A percentile compares a stretch with the other conserved stretches of the same genome.
Evolutionary conservation across 2,888 invertebrate species (phyloP).

Genomic region (Phymatocera aterrima): DNA sequence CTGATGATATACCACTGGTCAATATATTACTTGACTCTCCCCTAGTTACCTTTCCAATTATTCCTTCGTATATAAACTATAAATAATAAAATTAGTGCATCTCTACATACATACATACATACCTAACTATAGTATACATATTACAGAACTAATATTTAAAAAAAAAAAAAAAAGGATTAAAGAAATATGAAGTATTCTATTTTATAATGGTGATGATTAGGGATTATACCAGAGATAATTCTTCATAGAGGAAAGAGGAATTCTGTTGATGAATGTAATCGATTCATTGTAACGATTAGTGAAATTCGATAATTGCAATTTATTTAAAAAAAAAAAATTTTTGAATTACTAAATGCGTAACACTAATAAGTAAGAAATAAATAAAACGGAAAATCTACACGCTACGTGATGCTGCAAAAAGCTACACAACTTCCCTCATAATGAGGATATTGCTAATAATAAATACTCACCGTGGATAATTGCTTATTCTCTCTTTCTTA

Average conservation of each 20-base stretch:
- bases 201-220: slow-evolving; percentile 40
- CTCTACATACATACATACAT: not conserved
- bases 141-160: not conserved
- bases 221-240: slow-evolving; percentile 17
- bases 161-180: slow-evolving; percentile 53
- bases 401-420: not conserved
- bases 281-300: slow-evolving; percentile 30
- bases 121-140: not conserved
- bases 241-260: not conserved
- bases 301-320: slow-evolving; percentile 33
- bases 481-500: slow-evolving; percentile 28
- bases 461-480: slow-evolving; percentile 29
- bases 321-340: slow-evolving; percentile 9
- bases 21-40: slow-evolving; percentile 44
- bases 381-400: slow-evolving; percentile 16
- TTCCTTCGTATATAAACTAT: slow-evolving; percentile 39
- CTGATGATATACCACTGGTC: slow-evolving; percentile 45
- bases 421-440: slow-evolving; percentile 28
- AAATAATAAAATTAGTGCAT: slow-evolving; percentile 12
- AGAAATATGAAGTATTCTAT: slow-evolving; percentile 49
- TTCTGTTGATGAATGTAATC: not conserved
- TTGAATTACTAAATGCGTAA: not conserved
- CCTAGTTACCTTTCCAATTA: slow-evolving; percentile 44
- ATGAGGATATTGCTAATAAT: slow-evolving; percentile 37
- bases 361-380: not conserved